phyloP scores from a whole-genome alignment of 2,888 invertebrate genomes.

The Leucophora obtusa region DNA sequence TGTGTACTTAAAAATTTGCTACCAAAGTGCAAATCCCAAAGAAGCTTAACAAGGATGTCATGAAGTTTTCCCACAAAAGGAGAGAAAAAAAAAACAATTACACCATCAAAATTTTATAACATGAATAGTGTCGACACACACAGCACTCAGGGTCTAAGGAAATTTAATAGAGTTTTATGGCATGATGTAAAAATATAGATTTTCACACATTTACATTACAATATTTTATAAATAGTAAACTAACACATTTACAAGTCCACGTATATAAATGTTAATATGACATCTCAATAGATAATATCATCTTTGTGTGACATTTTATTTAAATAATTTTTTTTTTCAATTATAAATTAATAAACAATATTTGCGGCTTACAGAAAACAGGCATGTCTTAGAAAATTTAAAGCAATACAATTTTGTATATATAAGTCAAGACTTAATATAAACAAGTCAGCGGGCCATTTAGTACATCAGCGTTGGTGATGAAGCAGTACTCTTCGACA shows the following conservation, averaged over 20 bases:
- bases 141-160: neutral
- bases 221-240: slow-evolving; percentile 5
- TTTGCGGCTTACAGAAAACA: too few relatives aligned
- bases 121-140: neutral
- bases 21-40: slow-evolving; percentile 15
- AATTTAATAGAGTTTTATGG: neutral
- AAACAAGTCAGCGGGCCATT: too few relatives aligned
- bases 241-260: neutral
- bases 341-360: too few relatives aligned
- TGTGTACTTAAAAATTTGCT: neutral
- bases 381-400: too few relatives aligned
- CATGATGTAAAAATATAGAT: neutral
- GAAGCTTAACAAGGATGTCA: slow-evolving; percentile 7
- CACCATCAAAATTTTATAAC: neutral
- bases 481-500: too few relatives aligned
- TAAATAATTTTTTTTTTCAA: too few relatives aligned
- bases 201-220: slow-evolving; percentile 25
- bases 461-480: too few relatives aligned
- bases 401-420: too few relatives aligned
- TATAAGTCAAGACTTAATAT: too few relatives aligned
- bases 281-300: too few relatives aligned
- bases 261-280: neutral
- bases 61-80: neutral
- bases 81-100: neutral
- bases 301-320: too few relatives aligned